phyloP scores from a whole-genome alignment of 2,888 invertebrate genomes.

The Penaeus monodon region DNA sequence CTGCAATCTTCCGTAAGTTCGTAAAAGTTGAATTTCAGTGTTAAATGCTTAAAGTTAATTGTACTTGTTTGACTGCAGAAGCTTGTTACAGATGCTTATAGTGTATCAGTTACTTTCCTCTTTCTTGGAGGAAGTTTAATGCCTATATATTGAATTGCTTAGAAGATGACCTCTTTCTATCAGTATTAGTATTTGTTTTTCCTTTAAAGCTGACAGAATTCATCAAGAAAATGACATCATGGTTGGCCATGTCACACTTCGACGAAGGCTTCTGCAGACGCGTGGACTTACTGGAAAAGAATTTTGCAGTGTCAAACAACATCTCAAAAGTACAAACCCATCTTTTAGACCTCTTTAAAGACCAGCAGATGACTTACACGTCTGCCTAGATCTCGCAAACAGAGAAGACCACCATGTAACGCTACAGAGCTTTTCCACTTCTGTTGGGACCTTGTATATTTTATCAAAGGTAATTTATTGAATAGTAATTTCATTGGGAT shows the following conservation, averaged over 20 bases:
- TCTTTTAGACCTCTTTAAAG: slow-evolving; percentile 89
- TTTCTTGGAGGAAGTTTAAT: too few relatives aligned
- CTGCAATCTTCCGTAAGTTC: slow-evolving; percentile 85
- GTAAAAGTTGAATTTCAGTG: not conserved
- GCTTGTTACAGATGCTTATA: not conserved
- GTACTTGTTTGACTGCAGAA: not conserved
- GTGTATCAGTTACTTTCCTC: not conserved
- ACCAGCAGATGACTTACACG: slow-evolving; percentile 73
- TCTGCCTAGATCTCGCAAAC: slow-evolving; percentile 62
- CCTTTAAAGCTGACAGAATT: slow-evolving; percentile 86
- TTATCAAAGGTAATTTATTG: slow-evolving; percentile 58
- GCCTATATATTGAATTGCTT: too few relatives aligned
- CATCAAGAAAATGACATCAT: slow-evolving; percentile 92
- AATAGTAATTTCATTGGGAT: not conserved
- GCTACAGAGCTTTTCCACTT: slow-evolving; percentile 89
- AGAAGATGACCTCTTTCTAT: not conserved
- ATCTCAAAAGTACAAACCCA: slow-evolving; percentile 87
- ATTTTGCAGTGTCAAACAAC: slow-evolving; percentile 93
- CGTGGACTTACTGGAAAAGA: slow-evolving; percentile 86
- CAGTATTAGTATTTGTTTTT: not conserved
- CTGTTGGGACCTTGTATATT: slow-evolving; percentile 88
- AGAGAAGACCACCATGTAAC: slow-evolving; percentile 82
- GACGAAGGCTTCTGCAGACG: slow-evolving; percentile 85
- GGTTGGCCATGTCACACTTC: slow-evolving; percentile 94
- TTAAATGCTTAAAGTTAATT: not conserved